phyloP scores from a whole-genome alignment of 2,797 vertebrate genomes.

The Cuculus canorus region DNA sequence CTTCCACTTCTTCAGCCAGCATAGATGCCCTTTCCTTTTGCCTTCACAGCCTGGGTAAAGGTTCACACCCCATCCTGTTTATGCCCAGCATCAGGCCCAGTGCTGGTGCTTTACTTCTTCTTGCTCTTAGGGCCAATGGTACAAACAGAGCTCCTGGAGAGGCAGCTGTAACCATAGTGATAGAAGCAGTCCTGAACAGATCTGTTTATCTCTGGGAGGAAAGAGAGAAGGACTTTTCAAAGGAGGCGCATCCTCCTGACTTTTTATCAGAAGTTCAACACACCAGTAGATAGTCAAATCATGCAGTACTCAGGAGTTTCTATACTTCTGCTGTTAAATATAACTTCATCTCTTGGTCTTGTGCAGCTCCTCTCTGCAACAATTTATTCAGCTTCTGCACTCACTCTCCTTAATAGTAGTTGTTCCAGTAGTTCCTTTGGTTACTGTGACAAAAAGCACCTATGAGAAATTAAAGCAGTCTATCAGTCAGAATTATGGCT shows the following conservation, averaged over 20 bases:
- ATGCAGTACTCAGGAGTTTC: neutral
- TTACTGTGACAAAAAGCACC: neutral
- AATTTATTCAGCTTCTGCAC: neutral
- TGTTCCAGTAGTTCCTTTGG: neutral
- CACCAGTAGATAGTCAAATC: neutral
- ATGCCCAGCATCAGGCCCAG: neutral
- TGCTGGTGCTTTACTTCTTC: neutral
- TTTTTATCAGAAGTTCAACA: neutral
- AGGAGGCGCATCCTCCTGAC: neutral
- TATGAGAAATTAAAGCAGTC: neutral
- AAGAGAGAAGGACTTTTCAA: neutral
- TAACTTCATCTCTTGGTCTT: neutral
- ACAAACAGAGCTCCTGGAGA: neutral
- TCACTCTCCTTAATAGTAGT: neutral
- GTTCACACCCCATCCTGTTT: neutral
- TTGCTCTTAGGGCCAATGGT: neutral
- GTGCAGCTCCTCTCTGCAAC: neutral
- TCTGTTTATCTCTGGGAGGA: neutral
- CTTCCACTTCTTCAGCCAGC: neutral
- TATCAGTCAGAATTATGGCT: neutral
- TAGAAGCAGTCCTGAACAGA: neutral
- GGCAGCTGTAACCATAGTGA: conserved; percentile 49
- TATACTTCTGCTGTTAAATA: neutral
- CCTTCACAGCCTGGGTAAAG: neutral
- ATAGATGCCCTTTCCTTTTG: neutral